A percentile compares a stretch with the other conserved stretches of the same genome.
Evolutionary conservation across 1,140 invertebrate species (phyloP).

Genomic region (Drosophila setifemur): DNA sequence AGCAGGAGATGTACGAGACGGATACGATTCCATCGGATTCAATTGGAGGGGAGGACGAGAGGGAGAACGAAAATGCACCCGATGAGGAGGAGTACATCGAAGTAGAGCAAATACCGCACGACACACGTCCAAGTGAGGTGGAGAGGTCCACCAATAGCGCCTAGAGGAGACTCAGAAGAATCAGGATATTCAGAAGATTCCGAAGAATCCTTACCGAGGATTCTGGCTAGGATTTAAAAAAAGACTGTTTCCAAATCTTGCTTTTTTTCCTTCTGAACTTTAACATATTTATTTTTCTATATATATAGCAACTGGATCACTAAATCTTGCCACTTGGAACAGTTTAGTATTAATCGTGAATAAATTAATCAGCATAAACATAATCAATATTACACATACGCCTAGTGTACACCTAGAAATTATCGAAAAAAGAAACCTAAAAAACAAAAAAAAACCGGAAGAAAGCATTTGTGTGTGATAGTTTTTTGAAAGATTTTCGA

Average conservation of each 20-base stretch:
- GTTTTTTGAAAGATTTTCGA: constrained; percentile 71
- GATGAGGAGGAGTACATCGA: constrained; percentile 82
- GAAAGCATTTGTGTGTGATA: constrained; percentile 71
- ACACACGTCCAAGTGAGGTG: constrained; percentile 49
- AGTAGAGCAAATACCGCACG: constrained; percentile 73
- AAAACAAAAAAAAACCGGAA: not conserved
- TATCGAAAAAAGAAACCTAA: constrained; percentile 16
- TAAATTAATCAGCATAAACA: constrained; percentile 2
- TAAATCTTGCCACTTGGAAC: constrained; percentile 49
- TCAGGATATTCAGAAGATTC: too few relatives aligned
- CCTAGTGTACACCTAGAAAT: constrained; percentile 48
- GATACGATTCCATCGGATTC: constrained; percentile 31
- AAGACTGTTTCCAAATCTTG: constrained; percentile 25
- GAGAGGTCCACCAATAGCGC: constrained; percentile 66
- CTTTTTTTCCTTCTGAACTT: not conserved
- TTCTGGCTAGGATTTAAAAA: constrained; percentile 8
- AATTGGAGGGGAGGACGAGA: not conserved
- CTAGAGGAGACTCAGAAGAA: not conserved
- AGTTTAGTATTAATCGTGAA: constrained; percentile 46
- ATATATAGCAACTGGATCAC: too few relatives aligned
- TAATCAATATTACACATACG: constrained; percentile 42
- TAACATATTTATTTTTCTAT: constrained; percentile 27
- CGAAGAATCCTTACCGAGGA: not conserved
- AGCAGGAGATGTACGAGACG: constrained; percentile 65
- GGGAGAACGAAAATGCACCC: constrained; percentile 5